Conservation (phyloP, 1,140 invertebrate species). For the Sinonovacula constricta region DNA sequence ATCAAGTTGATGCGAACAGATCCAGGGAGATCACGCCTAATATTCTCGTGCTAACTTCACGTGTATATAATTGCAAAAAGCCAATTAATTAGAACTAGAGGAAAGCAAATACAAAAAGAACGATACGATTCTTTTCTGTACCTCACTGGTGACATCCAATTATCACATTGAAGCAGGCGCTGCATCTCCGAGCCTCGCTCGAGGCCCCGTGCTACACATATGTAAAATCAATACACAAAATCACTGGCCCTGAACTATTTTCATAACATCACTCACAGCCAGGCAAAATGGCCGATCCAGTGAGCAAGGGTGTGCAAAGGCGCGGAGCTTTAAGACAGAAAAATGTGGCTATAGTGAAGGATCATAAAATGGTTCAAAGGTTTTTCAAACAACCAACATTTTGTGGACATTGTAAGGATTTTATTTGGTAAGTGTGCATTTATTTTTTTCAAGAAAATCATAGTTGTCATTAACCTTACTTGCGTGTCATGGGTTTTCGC, state of each 20-base stretch:
- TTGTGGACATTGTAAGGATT: slow-evolving; percentile 99
- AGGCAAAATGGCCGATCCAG: slow-evolving; percentile 73
- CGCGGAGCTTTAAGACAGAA: slow-evolving; percentile 99
- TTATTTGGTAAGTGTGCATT: slow-evolving; percentile 95
- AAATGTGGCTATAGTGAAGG: slow-evolving; percentile 95
- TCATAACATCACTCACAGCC: slow-evolving; percentile 25
- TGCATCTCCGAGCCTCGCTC: too few species aligned
- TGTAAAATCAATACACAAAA: slow-evolving; percentile 1
- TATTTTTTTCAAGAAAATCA: too few species aligned
- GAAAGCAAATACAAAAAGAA: too few species aligned
- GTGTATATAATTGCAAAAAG: too few species aligned
- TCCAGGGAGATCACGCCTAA: too few species aligned
- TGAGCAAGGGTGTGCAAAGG: slow-evolving; percentile 78
- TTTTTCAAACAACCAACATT: slow-evolving; percentile 99
- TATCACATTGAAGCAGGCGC: too few species aligned
- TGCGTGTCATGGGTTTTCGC: slow-evolving; percentile 42
- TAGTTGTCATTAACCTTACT: too few species aligned
- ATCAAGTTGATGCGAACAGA: too few species aligned
- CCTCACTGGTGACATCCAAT: too few species aligned
- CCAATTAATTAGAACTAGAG: too few species aligned
- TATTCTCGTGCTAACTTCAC: too few species aligned
- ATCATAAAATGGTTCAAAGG: slow-evolving; percentile 99
- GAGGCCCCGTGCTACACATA: not conserved
- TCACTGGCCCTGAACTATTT: not conserved
- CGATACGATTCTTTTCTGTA: too few species aligned